phyloP scores from a whole-genome alignment of 2,113 vertebrate species.

The Canis aureus region DNA sequence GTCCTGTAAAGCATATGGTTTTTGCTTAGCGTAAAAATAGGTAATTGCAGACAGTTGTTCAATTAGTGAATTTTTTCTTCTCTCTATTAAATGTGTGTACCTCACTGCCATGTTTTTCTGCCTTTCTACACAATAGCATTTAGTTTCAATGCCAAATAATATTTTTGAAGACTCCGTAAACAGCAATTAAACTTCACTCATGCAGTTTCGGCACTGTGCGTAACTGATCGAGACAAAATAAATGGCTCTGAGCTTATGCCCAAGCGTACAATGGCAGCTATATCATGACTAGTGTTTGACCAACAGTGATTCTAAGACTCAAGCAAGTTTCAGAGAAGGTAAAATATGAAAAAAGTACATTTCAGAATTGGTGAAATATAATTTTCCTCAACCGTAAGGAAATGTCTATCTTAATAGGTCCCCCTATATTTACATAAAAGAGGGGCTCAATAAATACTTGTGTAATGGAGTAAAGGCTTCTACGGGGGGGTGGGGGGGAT shows the following conservation, averaged over 20 bases:
- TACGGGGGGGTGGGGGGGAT: accelerated
- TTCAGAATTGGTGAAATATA: background rate
- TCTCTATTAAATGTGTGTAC: background rate
- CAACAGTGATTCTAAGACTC: background rate
- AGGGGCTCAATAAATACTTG: background rate
- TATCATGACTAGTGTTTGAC: background rate
- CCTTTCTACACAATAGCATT: background rate
- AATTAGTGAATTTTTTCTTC: background rate
- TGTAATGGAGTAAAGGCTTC: background rate
- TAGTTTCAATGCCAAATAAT: background rate
- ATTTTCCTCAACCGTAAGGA: background rate
- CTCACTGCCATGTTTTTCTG: background rate
- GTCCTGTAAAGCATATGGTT: background rate
- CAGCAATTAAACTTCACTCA: background rate
- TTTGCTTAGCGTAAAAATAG: background rate
- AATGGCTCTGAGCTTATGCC: background rate
- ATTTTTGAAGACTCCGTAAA: background rate
- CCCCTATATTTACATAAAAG: background rate
- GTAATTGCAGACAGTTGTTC: background rate
- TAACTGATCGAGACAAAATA: background rate
- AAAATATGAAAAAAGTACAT: background rate
- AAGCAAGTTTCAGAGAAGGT: background rate
- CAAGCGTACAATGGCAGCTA: background rate
- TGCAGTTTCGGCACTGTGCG: accelerated
- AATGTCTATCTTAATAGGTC: background rate